phyloP scores from a whole-genome alignment of 2,888 invertebrate genomes.

The Alitta virens region DNA sequence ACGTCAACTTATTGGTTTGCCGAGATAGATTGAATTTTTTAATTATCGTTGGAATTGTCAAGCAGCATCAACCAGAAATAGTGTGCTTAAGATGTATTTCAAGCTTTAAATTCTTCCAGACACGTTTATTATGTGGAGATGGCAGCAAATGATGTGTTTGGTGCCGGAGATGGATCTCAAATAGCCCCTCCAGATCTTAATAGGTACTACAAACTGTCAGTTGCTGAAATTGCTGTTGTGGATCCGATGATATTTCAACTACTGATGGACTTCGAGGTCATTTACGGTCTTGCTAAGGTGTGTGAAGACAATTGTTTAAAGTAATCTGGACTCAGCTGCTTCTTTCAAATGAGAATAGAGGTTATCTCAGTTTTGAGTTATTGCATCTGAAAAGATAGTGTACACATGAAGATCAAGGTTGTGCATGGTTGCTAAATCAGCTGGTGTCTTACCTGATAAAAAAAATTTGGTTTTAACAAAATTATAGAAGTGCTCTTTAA shows the following conservation, averaged over 20 bases:
- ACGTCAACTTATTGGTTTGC: not conserved
- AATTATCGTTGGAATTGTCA: not conserved
- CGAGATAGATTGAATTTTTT: too few species aligned
- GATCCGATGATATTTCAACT: conserved; percentile 54
- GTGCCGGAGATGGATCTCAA: conserved; percentile 55
- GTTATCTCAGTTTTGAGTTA: too few species aligned
- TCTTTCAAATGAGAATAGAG: too few species aligned
- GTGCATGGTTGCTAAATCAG: too few species aligned
- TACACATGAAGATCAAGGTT: too few species aligned
- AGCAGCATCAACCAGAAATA: not conserved
- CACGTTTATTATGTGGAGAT: conserved; percentile 58
- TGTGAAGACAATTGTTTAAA: too few species aligned
- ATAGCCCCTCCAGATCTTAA: conserved; percentile 57
- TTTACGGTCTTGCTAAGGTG: conserved; percentile 57
- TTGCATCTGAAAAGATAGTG: too few species aligned
- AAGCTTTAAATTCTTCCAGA: conserved; percentile 53
- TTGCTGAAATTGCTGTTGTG: conserved; percentile 56
- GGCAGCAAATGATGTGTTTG: conserved; percentile 60
- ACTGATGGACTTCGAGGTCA: conserved; percentile 56
- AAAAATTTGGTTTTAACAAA: too few species aligned
- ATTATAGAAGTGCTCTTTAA: too few species aligned
- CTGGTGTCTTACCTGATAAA: too few species aligned
- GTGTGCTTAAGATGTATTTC: not conserved
- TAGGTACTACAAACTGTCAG: conserved; percentile 48
- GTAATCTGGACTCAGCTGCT: too few species aligned